phyloP scores from a whole-genome alignment of 1,140 invertebrate species.

The Physella acuta region DNA sequence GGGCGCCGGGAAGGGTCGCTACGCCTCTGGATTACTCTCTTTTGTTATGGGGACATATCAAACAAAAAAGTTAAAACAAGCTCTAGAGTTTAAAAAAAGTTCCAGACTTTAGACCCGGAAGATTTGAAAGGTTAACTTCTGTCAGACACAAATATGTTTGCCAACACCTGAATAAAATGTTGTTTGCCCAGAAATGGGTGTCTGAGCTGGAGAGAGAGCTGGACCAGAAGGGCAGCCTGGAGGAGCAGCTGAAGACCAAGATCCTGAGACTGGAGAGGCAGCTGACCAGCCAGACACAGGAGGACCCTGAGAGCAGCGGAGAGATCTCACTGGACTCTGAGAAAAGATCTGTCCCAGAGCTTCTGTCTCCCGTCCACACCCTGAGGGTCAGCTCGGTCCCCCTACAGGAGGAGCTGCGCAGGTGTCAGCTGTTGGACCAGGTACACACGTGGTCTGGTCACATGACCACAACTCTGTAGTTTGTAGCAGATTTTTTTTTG shows the following conservation, averaged over 20 bases:
- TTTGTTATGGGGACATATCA: no score
- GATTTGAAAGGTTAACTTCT: no score
- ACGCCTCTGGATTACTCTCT: no score
- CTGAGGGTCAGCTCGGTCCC: constrained; percentile 24
- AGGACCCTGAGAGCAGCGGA: constrained; percentile 3
- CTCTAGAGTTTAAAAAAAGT: no score
- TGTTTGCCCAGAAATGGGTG: constrained; percentile 75
- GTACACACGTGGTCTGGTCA: constrained; percentile 16
- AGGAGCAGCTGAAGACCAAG: constrained; percentile 28
- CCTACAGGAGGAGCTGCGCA: constrained; percentile 36
- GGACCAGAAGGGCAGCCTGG: constrained; percentile 51
- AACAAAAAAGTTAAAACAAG: no score
- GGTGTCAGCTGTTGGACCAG: constrained; percentile 34
- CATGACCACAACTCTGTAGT: no score
- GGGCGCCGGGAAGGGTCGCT: no score
- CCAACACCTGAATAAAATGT: no score
- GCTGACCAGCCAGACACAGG: constrained; percentile 22
- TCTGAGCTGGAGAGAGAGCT: constrained; percentile 73
- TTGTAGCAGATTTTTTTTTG: no score
- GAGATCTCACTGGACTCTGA: background rate
- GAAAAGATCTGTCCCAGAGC: background rate
- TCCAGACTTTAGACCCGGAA: no score
- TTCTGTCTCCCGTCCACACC: background rate
- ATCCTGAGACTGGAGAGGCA: constrained; percentile 31
- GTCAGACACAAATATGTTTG: no score